Base-by-base conservation (phyloP, 2,113 vertebrate species). In the Tyrannus savana region DNA sequence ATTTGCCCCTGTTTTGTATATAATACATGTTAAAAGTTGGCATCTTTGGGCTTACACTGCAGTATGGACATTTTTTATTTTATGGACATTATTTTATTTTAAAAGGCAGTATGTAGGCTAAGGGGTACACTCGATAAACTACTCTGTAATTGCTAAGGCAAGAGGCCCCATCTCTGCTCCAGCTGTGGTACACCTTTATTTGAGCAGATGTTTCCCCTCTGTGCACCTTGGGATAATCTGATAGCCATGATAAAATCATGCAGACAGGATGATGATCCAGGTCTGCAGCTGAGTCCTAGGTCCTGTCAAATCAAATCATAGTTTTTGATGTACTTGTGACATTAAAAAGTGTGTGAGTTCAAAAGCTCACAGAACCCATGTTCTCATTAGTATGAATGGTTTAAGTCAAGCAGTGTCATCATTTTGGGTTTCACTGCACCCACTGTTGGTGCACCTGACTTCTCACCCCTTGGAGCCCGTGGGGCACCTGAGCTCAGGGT, bases 81-180 rank as follows among this genome's bases (percentile, higher is more conserved):
- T n/a, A n/a, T n/a, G n/a, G n/a, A n/a, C n/a, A n/a, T 50, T 62
- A 14, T 19, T 75, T 72, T 87, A 47, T 52, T 78, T 87, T 47
- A 76, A 25, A 30, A 58, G n/a, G n/a, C n/a, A n/a, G n/a, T n/a
- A n/a, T n/a, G 25, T 10, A 37, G 27, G 25, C 46, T 55, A 52
- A 74, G 33, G 64, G 24, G 18, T 18, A 25, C 14, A 18, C 31
- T 68, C 41, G n/a, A 23, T 31, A 9, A 63, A 49, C 14, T 4
- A 8, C n/a, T 69, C 31, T 15, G 15, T 4, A 41, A 12, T 0
- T 0, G 17, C 5, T 24, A 74, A 63, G 59, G 4, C 1, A 2
- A 37, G 24, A 9, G 55, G 8, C 9, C 24, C 59, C 18, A 49
- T 31, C 55, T 24, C 60, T 64, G 27, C 56, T 37, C 64, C 69